These are phyloP conservation scores for Diarsia dahlii DNA, from an alignment of 2,888 invertebrate species.

Conservation along the genomic window DNA sequence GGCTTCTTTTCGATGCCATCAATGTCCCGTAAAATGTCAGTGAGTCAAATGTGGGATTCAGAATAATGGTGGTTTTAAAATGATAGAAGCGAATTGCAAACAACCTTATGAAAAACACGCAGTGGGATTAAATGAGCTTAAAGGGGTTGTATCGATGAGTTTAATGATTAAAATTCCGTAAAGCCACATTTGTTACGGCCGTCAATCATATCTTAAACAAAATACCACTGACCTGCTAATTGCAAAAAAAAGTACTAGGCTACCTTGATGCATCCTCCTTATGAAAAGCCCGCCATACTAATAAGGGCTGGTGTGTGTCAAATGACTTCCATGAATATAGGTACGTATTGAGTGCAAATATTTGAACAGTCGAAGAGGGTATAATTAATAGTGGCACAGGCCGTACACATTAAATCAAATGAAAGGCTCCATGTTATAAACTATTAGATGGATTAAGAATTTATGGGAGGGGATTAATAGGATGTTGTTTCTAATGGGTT, in stretches of 20 bases:
- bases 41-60: too few species aligned
- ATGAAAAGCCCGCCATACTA: conserved; percentile 17
- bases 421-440: not conserved
- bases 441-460: conserved; percentile 22
- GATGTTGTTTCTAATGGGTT: not conserved
- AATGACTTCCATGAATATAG: conserved; percentile 71
- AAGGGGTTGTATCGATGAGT: too few species aligned
- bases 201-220: too few species aligned
- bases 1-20: not conserved
- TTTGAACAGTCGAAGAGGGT: conserved; percentile 60
- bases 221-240: not conserved
- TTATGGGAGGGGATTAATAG: not conserved
- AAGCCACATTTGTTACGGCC: too few species aligned
- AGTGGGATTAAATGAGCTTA: too few species aligned
- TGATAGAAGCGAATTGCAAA: too few species aligned
- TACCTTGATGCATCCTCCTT: not conserved
- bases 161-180: too few species aligned
- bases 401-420: conserved; percentile 34
- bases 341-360: conserved; percentile 72
- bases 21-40: too few species aligned
- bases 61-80: too few species aligned
- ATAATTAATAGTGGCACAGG: conserved; percentile 7
- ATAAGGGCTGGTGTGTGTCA: conserved; percentile 72
- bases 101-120: too few species aligned
- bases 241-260: not conserved